phyloP scores from a whole-genome alignment of 1,140 invertebrate genomes.

The Lasioglossum albipes region DNA sequence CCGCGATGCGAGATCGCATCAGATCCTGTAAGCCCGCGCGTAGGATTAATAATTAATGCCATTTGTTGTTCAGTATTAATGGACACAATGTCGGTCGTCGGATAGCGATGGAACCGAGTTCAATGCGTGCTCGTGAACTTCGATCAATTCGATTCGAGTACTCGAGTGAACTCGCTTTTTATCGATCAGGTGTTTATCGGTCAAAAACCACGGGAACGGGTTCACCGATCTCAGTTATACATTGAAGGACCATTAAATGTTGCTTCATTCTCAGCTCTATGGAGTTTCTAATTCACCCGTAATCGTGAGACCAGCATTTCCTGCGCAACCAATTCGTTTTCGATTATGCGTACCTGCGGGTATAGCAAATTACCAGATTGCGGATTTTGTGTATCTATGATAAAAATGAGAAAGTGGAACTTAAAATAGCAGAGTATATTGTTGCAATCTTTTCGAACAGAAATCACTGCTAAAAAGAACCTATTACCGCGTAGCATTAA shows the following conservation, averaged over 20 bases:
- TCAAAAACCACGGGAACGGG: background rate
- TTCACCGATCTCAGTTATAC: background rate
- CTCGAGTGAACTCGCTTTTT: too few relatives aligned
- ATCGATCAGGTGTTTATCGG: background rate
- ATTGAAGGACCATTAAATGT: background rate
- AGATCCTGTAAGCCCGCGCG: conserved; percentile 6
- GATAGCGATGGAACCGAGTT: too few relatives aligned
- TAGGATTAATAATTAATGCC: conserved; percentile 9
- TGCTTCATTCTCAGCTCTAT: conserved; percentile 5
- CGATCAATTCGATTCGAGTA: too few relatives aligned
- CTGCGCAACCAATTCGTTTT: background rate
- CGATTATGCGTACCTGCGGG: conserved; percentile 9
- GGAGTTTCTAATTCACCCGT: background rate
- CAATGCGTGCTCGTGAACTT: too few relatives aligned
- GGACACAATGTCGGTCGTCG: too few relatives aligned
- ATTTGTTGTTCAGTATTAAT: background rate
- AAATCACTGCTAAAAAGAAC: too few relatives aligned
- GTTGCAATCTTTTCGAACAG: too few relatives aligned
- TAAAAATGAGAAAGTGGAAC: too few relatives aligned
- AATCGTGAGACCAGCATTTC: conserved; percentile 15
- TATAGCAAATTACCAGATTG: conserved; percentile 5
- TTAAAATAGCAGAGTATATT: too few relatives aligned
- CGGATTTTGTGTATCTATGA: too few relatives aligned
- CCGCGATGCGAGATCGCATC: conserved; percentile 33
- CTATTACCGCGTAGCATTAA: too few relatives aligned